These are phyloP conservation scores for Drosophila rellima DNA, from an alignment of 2,888 invertebrate species.

Conservation along the genomic window DNA sequence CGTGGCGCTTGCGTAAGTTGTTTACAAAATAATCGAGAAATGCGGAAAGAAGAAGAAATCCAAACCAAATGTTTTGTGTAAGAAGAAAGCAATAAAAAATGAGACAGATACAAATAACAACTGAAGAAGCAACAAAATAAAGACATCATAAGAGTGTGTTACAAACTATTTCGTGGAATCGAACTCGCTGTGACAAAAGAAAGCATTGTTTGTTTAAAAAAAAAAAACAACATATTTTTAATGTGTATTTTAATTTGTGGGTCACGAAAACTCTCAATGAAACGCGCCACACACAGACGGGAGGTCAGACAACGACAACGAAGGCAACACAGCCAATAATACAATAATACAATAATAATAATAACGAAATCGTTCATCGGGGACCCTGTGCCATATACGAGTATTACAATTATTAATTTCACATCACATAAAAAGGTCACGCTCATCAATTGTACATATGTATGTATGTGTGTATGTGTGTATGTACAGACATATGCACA, in stretches of 20 bases:
- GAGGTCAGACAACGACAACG: constrained; percentile 60
- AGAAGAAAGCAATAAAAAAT: constrained; percentile 33
- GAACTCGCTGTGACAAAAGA: constrained; percentile 55
- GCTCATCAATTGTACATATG: constrained; percentile 36
- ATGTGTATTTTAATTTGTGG: constrained; percentile 53
- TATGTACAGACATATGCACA: background rate
- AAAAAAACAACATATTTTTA: constrained; percentile 8
- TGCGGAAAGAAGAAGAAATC: constrained; percentile 27
- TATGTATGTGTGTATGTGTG: background rate
- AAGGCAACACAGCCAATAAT: constrained; percentile 26
- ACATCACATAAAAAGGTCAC: constrained; percentile 70
- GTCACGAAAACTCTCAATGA: constrained; percentile 61
- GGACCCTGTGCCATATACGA: constrained; percentile 70
- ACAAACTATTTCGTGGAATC: constrained; percentile 52
- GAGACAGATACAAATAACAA: constrained; percentile 10
- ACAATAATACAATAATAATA: constrained; percentile 10
- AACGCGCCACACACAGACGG: constrained; percentile 7
- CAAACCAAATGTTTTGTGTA: constrained; percentile 15
- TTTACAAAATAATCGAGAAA: constrained; percentile 66
- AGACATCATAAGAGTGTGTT: constrained; percentile 30
- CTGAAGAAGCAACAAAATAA: constrained; percentile 17
- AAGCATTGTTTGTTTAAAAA: constrained; percentile 44
- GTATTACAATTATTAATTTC: constrained; percentile 71
- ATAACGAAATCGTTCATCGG: constrained; percentile 38
- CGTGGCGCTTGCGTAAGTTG: constrained; percentile 77